Base-by-base conservation (phyloP, 1,140 invertebrate genomes). In the Zaprionus ornatus region DNA sequence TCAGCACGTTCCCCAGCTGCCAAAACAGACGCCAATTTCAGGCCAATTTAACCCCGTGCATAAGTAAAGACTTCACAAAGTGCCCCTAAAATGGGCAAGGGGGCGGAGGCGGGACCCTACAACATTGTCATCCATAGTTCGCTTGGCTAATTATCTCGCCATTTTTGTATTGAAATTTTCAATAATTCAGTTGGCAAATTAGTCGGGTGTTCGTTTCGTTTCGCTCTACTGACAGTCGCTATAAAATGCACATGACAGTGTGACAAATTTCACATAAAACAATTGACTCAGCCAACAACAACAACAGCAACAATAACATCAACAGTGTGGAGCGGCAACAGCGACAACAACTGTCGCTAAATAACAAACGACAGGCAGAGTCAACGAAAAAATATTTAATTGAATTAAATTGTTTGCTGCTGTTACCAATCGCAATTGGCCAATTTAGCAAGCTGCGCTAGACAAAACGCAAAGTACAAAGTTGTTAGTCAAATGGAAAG, bases 371-470 rank as follows among this genome's bases (percentile, higher is more conserved):
- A 90, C 85, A 90, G 84, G 59, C 80, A 88, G 45, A 50, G 84
- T 88, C 84, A 90, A 74, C 85, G 85, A 79, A 66, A 71, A 90
- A 85, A 88, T 79, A 91, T 86, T 91, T 91, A 91, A 91, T 91
- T 91, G 90, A 91, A 91, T 91, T 91, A 91, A 91, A 91, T 91
- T 90, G 90, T 87, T 84, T 90, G 81, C 79, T 83, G 85, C 86
- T 90, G 86, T 90, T 88, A 85, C 82, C 85, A 85, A 86, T 83
- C 82, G 86, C 84, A 91, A 91, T 91, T 91, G 90, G 90, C 85
- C 90, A 91, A 91, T 91, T 91, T 90, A 71, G 64, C 71, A 86
- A 69, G 19, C 17, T 10, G 10, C 19, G 63, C 76, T 73, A 80
- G 45, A 60, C 61, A 77, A 75, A 80, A 84, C 65, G 78, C 75